phyloP scores from a whole-genome alignment of 2,888 invertebrate genomes.

The Lobophora halterata region DNA sequence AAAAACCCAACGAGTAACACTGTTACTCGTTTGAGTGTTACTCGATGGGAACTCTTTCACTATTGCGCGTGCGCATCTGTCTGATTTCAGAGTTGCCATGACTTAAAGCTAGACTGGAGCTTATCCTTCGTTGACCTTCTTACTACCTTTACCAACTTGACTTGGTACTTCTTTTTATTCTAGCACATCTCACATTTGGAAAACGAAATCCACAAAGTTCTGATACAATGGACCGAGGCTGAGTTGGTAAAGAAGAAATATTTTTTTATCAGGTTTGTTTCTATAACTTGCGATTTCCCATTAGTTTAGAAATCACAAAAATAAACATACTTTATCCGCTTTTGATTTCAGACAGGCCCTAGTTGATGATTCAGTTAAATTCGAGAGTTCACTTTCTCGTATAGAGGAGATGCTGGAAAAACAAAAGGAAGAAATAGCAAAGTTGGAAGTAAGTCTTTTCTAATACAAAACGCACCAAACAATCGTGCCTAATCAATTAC shows the following conservation, averaged over 20 bases:
- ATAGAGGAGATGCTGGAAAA: conserved; percentile 84
- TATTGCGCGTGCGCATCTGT: no score
- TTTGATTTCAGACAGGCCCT: conserved; percentile 75
- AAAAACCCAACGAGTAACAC: no score
- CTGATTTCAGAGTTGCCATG: no score
- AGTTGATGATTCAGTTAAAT: conserved; percentile 85
- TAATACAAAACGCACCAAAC: no score
- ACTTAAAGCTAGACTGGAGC: no score
- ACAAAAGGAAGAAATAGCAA: conserved; percentile 87
- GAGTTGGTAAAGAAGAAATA: conserved; percentile 90
- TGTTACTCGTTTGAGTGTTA: no score
- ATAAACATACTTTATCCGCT: background rate
- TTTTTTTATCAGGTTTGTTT: conserved; percentile 81
- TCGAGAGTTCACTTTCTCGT: conserved; percentile 85
- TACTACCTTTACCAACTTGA: no score
- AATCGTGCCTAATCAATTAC: no score
- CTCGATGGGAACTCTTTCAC: no score
- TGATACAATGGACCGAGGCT: conserved; percentile 91
- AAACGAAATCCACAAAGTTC: conserved; percentile 89
- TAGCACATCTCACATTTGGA: conserved; percentile 86
- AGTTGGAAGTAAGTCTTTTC: conserved; percentile 80
- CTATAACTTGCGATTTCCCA: background rate
- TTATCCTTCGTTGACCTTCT: no score
- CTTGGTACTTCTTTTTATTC: conserved; percentile 27
- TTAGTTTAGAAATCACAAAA: background rate